Evolutionary conservation across 2,113 vertebrate genomes (phyloP), one percentile per base, ranked within the genome.

Genomic region (Hippolais icterina): DNA sequence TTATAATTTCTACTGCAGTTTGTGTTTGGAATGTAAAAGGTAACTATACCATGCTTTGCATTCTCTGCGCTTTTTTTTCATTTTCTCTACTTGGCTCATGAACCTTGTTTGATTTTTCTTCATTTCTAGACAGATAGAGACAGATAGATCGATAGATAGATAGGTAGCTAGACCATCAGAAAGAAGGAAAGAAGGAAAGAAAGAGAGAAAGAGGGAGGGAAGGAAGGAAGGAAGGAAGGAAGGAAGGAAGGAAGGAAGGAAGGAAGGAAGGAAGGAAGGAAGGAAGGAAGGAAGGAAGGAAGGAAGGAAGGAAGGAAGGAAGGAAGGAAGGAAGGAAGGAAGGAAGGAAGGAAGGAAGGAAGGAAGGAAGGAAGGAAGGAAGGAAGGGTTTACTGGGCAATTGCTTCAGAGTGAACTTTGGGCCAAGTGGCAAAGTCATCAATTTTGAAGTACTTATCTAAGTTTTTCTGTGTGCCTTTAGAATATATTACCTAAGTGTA

Each of bases 1-100:
- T 89, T 96, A 76, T 90, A 95, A 93, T 94, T 87, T 76, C 87
- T 76, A 21, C 39, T 79, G 56, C 65, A 50, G 69, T 75, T 83
- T 95, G 50, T 78, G 57, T 85, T 77, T 89, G 59, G 79, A 89
- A 77, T 76, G 59, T 81, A 60, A 47, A 71, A 41, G 66, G 25
- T 57, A 86, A 56, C 74, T 70, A 15, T 49, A 52, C 6, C 49
- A 54, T 79, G 39, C 31, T 92, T 87, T 84, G 49, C 21, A 49
- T 89, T 93, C 83, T 52, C 56, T 94, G 25, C 6, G n/a, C 83
- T 80, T 69, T 21, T 50, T 42, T 31, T 80, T 78, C 8, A 15
- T 69, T 74, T 94, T 83, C 28, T 39, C 12, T 53, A 5, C 39
- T 76, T 89, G 42, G 10, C 39, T 57, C 15, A 46, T 66, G 75